Base-by-base conservation (phyloP, 2,113 vertebrate genomes). In the Sinocyclocheilus anshuiensis region DNA sequence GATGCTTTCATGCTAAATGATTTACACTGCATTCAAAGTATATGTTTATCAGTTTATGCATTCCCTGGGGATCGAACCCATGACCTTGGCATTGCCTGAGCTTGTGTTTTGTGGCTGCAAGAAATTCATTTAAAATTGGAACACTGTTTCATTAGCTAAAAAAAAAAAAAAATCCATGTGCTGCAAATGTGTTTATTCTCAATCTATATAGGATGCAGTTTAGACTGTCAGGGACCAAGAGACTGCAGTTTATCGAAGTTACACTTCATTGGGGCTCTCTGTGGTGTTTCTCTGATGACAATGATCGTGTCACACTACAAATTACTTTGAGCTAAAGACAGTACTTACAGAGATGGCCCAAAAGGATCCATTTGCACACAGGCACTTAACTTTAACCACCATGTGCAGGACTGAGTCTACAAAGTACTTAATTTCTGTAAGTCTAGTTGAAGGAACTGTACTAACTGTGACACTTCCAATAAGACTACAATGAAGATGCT, bases 291-390 rank as follows among this genome's bases (percentile, higher is more conserved):
- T 15, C 29, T 61, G 20, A 61, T 39, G 84, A 83, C 72, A 77
- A 86, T 86, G 74, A 61, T 69, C 42, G 0, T 67, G 53, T 75
- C 76, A 83, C 69, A 77, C 81, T 63, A 78, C 45, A 29, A 81
- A 86, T 89, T 85, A 61, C 81, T 90, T 84, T 72, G 65, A 84
- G 84, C 86, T 87, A 84, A 86, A 89, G 84, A 85, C 69, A 50
- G 20, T n/a, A 45, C 59, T 48, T 81, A 67, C 22, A 48, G 13
- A 61, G 77, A 79, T 22, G 55, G 1, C 48, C 48, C 42, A 22
- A 33, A 20, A 36, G 26, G 29, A 33, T 55, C 81, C 50, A 55
- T 6, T 42, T 2, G n/a, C 18, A 72, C 63, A 71, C 11, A 72
- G 26, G 22, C 81, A n/a, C 18, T 50, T 36, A 71, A 45, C 42